Base-by-base conservation (phyloP, 1,140 invertebrate species). In the Papilio machaon region DNA sequence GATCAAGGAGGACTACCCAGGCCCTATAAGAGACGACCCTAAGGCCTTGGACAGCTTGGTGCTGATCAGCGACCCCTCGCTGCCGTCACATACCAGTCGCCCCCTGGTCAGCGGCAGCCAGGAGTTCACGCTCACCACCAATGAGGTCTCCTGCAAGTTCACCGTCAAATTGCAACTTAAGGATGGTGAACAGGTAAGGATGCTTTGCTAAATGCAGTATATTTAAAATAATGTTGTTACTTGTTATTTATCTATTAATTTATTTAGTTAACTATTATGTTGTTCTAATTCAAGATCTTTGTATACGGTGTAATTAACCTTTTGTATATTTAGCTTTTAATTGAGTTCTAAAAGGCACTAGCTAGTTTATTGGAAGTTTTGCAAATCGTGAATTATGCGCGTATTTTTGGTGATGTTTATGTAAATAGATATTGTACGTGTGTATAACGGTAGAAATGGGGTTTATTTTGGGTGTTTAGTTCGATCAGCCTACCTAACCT, bases 1-100 rank as follows among this genome's bases (percentile, higher is more conserved):
- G 89, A 81, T 91, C 0, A 88, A 86, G 3, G 88, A 80, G 1
- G 67, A 82, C 0, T 87, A 86, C 43, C 90, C 89, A 13, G 92
- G 93, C 0, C 92, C 91, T 0, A 92, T 92, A 38, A 91, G 89
- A 78, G 92, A 94, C 46, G 73, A 88, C 19, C 92, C 91, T 0
- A 30, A 82, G 0, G 80, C 83, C 35, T 84, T 88, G 19, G 90
- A 94, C 67, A 79, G 78, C 52, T 82, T 94, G 4, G 35, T 47
- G 0, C 82, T 94, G 8, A 90, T 92, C 54, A 85, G 82, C 0
- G 93, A 94, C 58, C 88, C 90, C 0, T 92, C 91, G 2, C 49
- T 94, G 2, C 82, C 88, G 0, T 85, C 91, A 0, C 91, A 93
- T 79, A 80, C 84, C 19, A 92, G 86, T 58, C 85, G 85, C 5